phyloP scores from a whole-genome alignment of 2,797 vertebrate species.

The Enteromius viviparus region DNA sequence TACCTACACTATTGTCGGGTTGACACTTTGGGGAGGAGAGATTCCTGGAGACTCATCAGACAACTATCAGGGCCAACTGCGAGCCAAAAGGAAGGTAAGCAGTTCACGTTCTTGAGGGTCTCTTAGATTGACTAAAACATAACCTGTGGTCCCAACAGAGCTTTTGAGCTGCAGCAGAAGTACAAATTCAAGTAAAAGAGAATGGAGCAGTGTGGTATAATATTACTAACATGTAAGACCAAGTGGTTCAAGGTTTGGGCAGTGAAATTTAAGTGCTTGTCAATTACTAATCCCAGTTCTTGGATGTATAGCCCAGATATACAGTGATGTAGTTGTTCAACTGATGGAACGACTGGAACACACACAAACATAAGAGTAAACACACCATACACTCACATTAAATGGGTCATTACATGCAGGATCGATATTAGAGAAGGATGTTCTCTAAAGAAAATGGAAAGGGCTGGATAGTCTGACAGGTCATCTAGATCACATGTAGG shows the following conservation, averaged over 20 bases:
- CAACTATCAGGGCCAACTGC: constrained; percentile 94
- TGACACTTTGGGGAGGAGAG: constrained; percentile 95
- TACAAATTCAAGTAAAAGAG: not conserved
- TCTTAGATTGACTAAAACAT: not conserved
- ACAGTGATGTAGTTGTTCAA: not conserved
- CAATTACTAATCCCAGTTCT: not conserved
- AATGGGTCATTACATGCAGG: constrained; percentile 13
- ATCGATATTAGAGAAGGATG: constrained; percentile 35
- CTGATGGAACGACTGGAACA: not conserved
- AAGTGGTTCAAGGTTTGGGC: not conserved
- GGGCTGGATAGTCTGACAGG: not conserved
- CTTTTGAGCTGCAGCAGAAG: not conserved
- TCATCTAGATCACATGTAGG: not conserved
- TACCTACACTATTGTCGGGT: constrained; percentile 94
- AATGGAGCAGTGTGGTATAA: not conserved
- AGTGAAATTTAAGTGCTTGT: not conserved
- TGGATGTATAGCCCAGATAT: not conserved
- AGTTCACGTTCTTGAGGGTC: not conserved
- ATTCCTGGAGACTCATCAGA: constrained; percentile 94
- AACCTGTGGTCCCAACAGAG: not conserved
- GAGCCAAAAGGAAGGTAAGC: constrained; percentile 94
- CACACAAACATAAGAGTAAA: not conserved
- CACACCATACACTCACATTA: not conserved
- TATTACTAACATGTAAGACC: not conserved
- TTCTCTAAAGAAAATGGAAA: constrained; percentile 9